These are phyloP conservation scores for Pseudorhombus dupliciocellatus DNA, from an alignment of 2,113 vertebrate genomes.

Conservation along the genomic window DNA sequence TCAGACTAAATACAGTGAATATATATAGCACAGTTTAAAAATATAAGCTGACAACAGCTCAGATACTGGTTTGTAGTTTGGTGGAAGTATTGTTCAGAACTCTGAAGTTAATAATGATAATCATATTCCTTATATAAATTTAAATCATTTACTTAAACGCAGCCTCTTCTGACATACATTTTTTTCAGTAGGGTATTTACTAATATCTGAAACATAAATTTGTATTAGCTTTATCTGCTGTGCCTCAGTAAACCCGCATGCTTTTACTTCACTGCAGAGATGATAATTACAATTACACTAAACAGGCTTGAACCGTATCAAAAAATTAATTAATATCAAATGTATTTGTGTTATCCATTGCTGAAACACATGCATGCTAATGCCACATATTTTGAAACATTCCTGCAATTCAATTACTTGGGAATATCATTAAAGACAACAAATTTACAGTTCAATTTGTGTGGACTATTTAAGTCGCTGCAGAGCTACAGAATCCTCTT, in stretches of 20 bases:
- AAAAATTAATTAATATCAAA: conserved; percentile 80
- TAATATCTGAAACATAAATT: conserved; percentile 63
- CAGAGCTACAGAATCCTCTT: conserved; percentile 76
- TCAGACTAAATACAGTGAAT: conserved; percentile 13
- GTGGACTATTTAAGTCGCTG: conserved; percentile 79
- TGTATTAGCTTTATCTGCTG: conserved; percentile 69
- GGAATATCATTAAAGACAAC: conserved; percentile 83
- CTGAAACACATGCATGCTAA: conserved; percentile 79
- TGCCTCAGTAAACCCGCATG: conserved; percentile 57
- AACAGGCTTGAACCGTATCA: conserved; percentile 77
- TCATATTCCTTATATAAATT: conserved; percentile 31
- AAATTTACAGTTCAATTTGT: conserved; percentile 84
- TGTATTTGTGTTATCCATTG: conserved; percentile 83
- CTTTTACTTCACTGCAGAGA: conserved; percentile 60
- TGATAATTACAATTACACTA: conserved; percentile 74
- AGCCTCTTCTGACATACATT: conserved; percentile 28
- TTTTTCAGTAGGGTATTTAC: conserved; percentile 48
- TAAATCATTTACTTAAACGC: conserved; percentile 11
- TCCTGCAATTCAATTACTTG: conserved; percentile 83
- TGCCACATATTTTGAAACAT: conserved; percentile 79
- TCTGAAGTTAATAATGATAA: background rate
- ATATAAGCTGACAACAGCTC: background rate
- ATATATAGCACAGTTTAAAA: background rate
- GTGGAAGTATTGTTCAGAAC: background rate
- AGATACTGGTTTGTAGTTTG: conserved; percentile 10